Evolutionary conservation across 2,888 invertebrate genomes (phyloP).

Genomic region (Tetrapedia diversipes): DNA sequence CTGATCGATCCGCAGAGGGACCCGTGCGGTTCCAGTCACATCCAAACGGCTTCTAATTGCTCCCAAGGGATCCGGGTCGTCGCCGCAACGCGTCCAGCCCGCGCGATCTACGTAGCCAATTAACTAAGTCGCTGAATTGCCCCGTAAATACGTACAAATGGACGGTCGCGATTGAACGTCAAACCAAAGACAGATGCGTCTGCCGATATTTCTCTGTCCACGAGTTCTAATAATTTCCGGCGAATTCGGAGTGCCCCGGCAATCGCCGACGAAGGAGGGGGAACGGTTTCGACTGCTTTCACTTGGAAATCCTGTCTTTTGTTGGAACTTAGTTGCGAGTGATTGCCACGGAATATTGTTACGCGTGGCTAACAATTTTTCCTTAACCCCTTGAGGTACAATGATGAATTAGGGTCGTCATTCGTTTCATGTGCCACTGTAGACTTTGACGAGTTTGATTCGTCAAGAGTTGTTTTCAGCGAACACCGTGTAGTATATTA

Average conservation of each 20-base stretch:
- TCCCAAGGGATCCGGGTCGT: slow-evolving; percentile 51
- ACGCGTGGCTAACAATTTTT: too few relatives aligned
- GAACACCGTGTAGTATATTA: too few relatives aligned
- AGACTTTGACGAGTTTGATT: too few relatives aligned
- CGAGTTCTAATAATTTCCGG: not conserved
- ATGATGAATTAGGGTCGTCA: too few relatives aligned
- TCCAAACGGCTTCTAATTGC: slow-evolving; percentile 60
- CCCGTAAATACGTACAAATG: slow-evolving; percentile 63
- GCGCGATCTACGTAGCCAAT: slow-evolving; percentile 57
- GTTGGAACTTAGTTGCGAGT: too few relatives aligned
- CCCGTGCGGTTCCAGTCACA: slow-evolving; percentile 23
- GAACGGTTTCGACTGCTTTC: too few relatives aligned
- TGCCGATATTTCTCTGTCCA: not conserved
- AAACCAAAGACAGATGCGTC: slow-evolving; percentile 38
- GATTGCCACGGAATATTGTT: too few relatives aligned
- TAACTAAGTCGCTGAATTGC: slow-evolving; percentile 59
- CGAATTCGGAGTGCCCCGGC: not conserved
- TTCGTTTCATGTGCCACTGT: too few relatives aligned
- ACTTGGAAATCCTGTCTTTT: too few relatives aligned
- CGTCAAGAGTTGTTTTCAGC: too few relatives aligned
- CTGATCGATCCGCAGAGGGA: slow-evolving; percentile 7
- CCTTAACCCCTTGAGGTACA: too few relatives aligned
- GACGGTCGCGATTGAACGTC: slow-evolving; percentile 41
- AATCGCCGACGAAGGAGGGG: too few relatives aligned
- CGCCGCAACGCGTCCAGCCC: slow-evolving; percentile 47